Evolutionary conservation across 1,140 invertebrate species (phyloP).

Genomic region (Branchinecta lynchi): DNA sequence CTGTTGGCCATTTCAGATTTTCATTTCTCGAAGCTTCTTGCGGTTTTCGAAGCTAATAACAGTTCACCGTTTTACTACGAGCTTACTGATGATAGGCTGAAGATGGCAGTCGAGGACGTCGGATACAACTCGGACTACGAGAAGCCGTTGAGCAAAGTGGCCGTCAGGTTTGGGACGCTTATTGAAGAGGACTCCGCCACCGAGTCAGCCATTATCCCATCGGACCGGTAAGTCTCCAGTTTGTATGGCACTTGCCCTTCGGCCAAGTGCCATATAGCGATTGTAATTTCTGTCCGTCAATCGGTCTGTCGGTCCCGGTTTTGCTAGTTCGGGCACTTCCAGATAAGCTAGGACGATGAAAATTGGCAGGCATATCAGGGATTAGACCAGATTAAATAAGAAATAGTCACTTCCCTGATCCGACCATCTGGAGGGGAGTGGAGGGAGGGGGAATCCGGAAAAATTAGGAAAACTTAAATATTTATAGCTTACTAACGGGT

Average conservation of each 20-base stretch:
- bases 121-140: neutral
- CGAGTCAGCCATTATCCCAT: neutral
- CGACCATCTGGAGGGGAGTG: too few relatives aligned
- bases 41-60: neutral
- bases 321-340: too few relatives aligned
- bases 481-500: too few relatives aligned
- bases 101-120: neutral
- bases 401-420: too few relatives aligned
- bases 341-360: too few relatives aligned
- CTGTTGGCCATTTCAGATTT: slow-evolving; percentile 2
- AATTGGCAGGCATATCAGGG: too few relatives aligned
- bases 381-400: too few relatives aligned
- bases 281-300: too few relatives aligned
- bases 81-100: neutral
- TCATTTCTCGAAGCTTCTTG: neutral
- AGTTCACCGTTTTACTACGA: neutral
- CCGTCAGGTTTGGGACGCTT: neutral
- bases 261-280: too few relatives aligned
- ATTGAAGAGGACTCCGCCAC: neutral
- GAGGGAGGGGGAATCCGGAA: too few relatives aligned
- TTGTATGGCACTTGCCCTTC: neutral
- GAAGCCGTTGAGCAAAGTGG: neutral
- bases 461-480: too few relatives aligned
- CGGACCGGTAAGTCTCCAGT: neutral
- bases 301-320: too few relatives aligned